phyloP scores from a whole-genome alignment of 2,113 vertebrate genomes.

The Clarias magur region DNA sequence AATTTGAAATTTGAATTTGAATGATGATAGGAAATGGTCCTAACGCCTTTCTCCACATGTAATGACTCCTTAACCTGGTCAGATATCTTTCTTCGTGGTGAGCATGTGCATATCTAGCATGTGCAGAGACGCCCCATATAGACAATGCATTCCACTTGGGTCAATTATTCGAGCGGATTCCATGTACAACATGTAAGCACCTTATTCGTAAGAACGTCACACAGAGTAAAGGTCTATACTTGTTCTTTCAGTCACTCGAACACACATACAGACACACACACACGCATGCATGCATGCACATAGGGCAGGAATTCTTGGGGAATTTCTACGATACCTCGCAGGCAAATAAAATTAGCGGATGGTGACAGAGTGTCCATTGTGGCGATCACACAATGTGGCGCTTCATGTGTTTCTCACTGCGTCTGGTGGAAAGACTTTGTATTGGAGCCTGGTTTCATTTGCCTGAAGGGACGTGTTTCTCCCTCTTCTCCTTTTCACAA shows the following conservation, averaged over 20 bases:
- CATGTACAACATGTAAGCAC: constrained; percentile 33
- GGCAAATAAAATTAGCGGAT: constrained; percentile 94
- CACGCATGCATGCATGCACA: constrained; percentile 60
- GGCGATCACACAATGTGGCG: constrained; percentile 91
- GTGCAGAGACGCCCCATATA: background rate
- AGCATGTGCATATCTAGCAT: background rate
- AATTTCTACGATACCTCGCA: constrained; percentile 96
- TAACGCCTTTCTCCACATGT: background rate
- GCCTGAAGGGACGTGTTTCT: constrained; percentile 78
- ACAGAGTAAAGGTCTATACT: background rate
- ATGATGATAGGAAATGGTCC: background rate
- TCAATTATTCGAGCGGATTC: constrained; percentile 7
- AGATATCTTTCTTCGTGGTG: background rate
- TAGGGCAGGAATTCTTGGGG: constrained; percentile 95
- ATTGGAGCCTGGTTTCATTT: constrained; percentile 80
- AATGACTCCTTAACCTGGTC: background rate
- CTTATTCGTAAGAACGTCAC: constrained; percentile 31
- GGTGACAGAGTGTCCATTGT: constrained; percentile 95
- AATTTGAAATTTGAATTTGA: too few species aligned
- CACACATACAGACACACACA: constrained; percentile 46
- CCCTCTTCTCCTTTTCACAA: constrained; percentile 51
- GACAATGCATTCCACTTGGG: constrained; percentile 15
- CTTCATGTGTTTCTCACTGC: constrained; percentile 86
- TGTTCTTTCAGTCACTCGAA: constrained; percentile 14
- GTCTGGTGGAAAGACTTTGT: constrained; percentile 90